A percentile compares a stretch with the other conserved stretches of the same genome.
Conservation (phyloP, 2,113 vertebrate species). For the Nibea albiflora region DNA sequence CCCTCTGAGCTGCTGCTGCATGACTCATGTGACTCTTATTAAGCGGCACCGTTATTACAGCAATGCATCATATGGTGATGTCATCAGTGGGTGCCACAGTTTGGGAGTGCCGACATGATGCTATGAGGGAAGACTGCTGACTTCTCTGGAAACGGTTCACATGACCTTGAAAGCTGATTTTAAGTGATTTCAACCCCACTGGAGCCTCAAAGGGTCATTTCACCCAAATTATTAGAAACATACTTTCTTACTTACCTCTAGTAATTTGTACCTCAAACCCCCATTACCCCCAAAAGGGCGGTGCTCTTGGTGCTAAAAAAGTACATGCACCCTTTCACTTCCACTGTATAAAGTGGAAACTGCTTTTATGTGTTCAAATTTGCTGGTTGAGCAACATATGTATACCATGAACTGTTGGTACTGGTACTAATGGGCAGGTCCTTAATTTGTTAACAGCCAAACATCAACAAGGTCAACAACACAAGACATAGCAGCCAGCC, state of each 20-base stretch:
- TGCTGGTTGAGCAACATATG: not conserved
- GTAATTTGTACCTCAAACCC: not conserved
- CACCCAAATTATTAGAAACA: slow-evolving; percentile 26
- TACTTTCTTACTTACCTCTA: too few relatives aligned
- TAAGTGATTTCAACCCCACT: not conserved
- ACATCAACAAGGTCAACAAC: too few relatives aligned
- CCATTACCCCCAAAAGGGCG: too few relatives aligned
- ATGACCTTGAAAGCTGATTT: not conserved
- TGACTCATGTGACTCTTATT: slow-evolving; percentile 64
- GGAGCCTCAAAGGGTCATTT: not conserved
- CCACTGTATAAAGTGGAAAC: not conserved
- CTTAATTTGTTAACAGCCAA: too few relatives aligned
- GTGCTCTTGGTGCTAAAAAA: not conserved
- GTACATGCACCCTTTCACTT: not conserved
- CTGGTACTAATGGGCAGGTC: too few relatives aligned
- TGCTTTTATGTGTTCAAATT: not conserved
- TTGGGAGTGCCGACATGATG: slow-evolving; percentile 37
- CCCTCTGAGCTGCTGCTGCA: slow-evolving; percentile 33
- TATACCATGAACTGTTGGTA: not conserved
- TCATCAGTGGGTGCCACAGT: slow-evolving; percentile 42
- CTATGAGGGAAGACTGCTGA: slow-evolving; percentile 4
- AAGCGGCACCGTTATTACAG: slow-evolving; percentile 36
- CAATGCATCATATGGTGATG: slow-evolving; percentile 49
- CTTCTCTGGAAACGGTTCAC: not conserved
- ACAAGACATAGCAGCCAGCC: too few relatives aligned